Conservation (phyloP, 2,113 vertebrate genomes). For the Alethe diademata region DNA sequence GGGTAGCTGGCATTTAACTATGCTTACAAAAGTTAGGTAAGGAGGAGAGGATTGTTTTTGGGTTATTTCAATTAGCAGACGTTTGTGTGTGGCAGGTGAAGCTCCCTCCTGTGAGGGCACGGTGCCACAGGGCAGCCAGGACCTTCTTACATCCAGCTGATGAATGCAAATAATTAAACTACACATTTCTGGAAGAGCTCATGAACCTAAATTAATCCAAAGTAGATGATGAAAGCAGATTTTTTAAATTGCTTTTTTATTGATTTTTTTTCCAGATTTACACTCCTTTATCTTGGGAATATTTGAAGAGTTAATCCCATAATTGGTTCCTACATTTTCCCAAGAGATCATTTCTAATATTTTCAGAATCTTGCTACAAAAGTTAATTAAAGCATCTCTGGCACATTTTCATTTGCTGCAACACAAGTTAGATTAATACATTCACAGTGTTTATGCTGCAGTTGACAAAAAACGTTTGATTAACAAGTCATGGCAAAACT, state of each 20-base stretch:
- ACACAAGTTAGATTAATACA: not conserved
- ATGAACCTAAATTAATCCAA: not conserved
- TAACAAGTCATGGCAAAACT: not conserved
- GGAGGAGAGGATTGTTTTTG: too few relatives aligned
- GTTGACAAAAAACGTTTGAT: not conserved
- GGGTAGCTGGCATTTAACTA: too few relatives aligned
- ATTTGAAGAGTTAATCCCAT: slow-evolving; percentile 55
- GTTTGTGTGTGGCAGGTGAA: too few relatives aligned
- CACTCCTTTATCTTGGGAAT: slow-evolving; percentile 11
- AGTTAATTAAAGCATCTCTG: slow-evolving; percentile 60
- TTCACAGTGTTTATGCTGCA: not conserved
- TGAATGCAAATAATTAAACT: not conserved
- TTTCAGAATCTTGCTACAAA: slow-evolving; percentile 39
- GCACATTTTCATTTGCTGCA: slow-evolving; percentile 20
- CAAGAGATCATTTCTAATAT: slow-evolving; percentile 34
- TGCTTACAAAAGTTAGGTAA: too few relatives aligned
- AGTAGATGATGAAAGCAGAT: not conserved
- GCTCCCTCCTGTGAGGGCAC: too few relatives aligned
- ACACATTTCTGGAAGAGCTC: not conserved
- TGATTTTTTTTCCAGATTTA: slow-evolving; percentile 12
- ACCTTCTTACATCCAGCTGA: not conserved
- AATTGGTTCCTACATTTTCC: slow-evolving; percentile 45
- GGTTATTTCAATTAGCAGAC: too few relatives aligned
- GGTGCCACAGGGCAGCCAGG: too few relatives aligned
- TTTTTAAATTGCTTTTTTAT: not conserved